These are phyloP conservation scores for Drosophila virilis DNA, from an alignment of 1,140 invertebrate species.

Conservation along the genomic window DNA sequence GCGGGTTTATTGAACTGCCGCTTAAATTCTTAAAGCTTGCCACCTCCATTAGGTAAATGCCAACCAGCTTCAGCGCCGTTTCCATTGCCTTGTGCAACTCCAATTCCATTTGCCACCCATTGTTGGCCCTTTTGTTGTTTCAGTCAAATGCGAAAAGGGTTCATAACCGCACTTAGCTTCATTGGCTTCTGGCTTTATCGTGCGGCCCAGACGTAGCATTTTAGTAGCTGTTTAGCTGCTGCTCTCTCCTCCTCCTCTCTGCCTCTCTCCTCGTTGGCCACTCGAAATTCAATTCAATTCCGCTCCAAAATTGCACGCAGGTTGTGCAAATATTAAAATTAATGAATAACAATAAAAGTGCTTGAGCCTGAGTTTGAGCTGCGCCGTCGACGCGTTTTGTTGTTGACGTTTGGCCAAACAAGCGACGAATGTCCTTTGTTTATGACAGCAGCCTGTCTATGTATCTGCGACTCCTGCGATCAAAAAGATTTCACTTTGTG, in stretches of 20 bases:
- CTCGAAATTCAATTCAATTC: constrained; percentile 77
- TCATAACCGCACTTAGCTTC: constrained; percentile 81
- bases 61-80: constrained; percentile 10
- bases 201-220: constrained; percentile 67
- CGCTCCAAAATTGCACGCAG: constrained; percentile 54
- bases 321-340: constrained; percentile 80
- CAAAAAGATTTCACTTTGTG: not conserved
- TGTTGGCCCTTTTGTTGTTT: constrained; percentile 38
- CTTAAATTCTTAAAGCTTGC: constrained; percentile 35
- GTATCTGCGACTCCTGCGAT: not conserved
- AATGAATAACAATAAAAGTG: constrained; percentile 77
- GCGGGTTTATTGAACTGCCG: constrained; percentile 66
- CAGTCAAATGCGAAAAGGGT: constrained; percentile 75
- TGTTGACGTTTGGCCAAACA: constrained; percentile 16
- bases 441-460: not conserved
- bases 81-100: constrained; percentile 17
- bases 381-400: constrained; percentile 38
- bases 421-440: not conserved
- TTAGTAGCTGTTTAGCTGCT: constrained; percentile 35
- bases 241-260: not conserved
- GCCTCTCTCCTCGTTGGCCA: constrained; percentile 26
- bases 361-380: constrained; percentile 29
- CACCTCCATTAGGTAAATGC: constrained; percentile 48
- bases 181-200: constrained; percentile 79
- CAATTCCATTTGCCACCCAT: constrained; percentile 32